Evolutionary conservation across 2,888 invertebrate genomes (phyloP).

Genomic region (Minunthozetes semirufus): DNA sequence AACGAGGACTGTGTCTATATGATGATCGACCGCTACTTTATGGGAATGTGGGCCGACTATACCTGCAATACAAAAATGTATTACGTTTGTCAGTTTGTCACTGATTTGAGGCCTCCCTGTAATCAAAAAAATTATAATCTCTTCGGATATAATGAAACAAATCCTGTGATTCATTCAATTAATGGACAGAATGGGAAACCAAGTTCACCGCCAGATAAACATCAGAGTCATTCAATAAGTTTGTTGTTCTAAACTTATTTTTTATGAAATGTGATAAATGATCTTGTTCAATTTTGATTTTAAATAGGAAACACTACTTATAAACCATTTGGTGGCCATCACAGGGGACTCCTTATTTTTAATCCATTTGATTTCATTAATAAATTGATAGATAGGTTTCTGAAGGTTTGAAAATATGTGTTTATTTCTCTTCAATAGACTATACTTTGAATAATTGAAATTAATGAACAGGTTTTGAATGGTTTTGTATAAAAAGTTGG

Average conservation of each 20-base stretch:
- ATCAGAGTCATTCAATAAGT: not conserved
- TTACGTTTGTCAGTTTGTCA: constrained; percentile 15
- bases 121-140: constrained; percentile 17
- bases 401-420: not conserved
- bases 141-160: not conserved
- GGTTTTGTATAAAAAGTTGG: too few relatives aligned
- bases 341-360: not conserved
- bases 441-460: too few relatives aligned
- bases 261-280: too few relatives aligned
- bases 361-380: not conserved
- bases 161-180: not conserved
- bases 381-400: not conserved
- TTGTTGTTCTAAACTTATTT: too few relatives aligned
- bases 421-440: too few relatives aligned
- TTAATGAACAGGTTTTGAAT: too few relatives aligned
- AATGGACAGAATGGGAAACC: not conserved
- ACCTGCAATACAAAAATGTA: not conserved
- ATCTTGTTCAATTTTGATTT: not conserved
- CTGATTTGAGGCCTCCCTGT: not conserved
- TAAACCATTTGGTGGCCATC: not conserved
- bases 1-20: constrained; percentile 3
- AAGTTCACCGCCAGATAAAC: not conserved
- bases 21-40: not conserved
- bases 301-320: not conserved
- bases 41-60: constrained; percentile 4